Conservation (phyloP, 2,888 invertebrate genomes). For the Nomada hirtipes region DNA sequence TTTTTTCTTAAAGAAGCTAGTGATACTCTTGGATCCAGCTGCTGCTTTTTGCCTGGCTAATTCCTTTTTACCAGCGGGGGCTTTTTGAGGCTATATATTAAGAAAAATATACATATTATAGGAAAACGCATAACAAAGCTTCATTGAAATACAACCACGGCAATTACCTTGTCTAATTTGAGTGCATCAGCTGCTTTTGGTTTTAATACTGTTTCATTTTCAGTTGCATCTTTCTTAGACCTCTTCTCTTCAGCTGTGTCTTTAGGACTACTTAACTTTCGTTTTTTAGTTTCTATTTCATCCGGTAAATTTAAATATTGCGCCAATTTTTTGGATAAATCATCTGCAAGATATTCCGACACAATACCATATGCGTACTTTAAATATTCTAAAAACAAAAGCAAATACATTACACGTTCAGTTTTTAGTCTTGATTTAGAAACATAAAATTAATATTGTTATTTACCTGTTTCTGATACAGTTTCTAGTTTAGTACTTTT, state of each 20-base stretch:
- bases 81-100: slow-evolving; percentile 83
- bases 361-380: slow-evolving; percentile 92
- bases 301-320: slow-evolving; percentile 88
- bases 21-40: slow-evolving; percentile 91
- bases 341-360: slow-evolving; percentile 91
- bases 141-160: slow-evolving; percentile 31
- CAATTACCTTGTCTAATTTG: slow-evolving; percentile 79
- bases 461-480: slow-evolving; percentile 86
- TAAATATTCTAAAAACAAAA: slow-evolving; percentile 86
- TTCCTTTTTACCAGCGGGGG: slow-evolving; percentile 89
- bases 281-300: slow-evolving; percentile 84
- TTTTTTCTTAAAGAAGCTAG: slow-evolving; percentile 91
- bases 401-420: neutral
- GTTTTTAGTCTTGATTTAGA: neutral
- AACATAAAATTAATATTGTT: neutral
- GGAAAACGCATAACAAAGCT: neutral
- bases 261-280: slow-evolving; percentile 80
- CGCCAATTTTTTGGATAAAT: slow-evolving; percentile 88
- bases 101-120: slow-evolving; percentile 18
- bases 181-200: slow-evolving; percentile 80
- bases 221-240: slow-evolving; percentile 82
- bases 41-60: slow-evolving; percentile 92
- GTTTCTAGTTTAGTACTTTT: slow-evolving; percentile 87
- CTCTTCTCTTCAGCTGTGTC: slow-evolving; percentile 76
- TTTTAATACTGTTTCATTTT: slow-evolving; percentile 83